Conservation (phyloP, 1,140 invertebrate species). For the Apis laboriosa region DNA sequence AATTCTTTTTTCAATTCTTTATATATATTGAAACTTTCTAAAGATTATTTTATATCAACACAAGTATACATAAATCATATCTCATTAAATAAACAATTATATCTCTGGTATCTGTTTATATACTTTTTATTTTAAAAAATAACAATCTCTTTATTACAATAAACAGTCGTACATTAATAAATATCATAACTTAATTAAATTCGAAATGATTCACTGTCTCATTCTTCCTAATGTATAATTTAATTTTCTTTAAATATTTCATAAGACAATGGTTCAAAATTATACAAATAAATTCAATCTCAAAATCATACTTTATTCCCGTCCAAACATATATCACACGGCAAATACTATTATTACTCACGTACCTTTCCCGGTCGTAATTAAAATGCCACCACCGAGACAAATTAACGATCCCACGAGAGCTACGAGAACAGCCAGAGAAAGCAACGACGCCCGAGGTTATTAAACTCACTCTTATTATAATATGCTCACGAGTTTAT, state of each 20-base stretch:
- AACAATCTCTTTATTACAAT: not conserved
- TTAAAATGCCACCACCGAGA: not conserved
- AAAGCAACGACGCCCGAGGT: conserved; percentile 29
- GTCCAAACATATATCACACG: too few species aligned
- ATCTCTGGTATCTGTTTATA: not conserved
- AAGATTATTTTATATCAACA: not conserved
- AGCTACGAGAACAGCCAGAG: not conserved
- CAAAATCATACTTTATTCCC: not conserved
- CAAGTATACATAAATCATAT: not conserved
- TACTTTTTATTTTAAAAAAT: not conserved
- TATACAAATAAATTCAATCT: not conserved
- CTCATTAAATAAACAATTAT: not conserved
- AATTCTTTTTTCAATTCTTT: not conserved
- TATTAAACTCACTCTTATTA: conserved; percentile 29
- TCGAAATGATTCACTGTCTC: not conserved
- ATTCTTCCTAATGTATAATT: not conserved
- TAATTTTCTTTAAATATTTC: not conserved
- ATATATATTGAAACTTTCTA: not conserved
- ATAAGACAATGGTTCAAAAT: not conserved
- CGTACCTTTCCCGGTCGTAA: not conserved
- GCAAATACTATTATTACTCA: not conserved
- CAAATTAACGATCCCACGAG: conserved; percentile 10
- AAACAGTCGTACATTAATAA: not conserved
- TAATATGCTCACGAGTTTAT: conserved; percentile 8
- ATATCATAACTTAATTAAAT: not conserved